Base-by-base conservation (phyloP, 1,140 invertebrate species). In the Papilio polyxenes region DNA sequence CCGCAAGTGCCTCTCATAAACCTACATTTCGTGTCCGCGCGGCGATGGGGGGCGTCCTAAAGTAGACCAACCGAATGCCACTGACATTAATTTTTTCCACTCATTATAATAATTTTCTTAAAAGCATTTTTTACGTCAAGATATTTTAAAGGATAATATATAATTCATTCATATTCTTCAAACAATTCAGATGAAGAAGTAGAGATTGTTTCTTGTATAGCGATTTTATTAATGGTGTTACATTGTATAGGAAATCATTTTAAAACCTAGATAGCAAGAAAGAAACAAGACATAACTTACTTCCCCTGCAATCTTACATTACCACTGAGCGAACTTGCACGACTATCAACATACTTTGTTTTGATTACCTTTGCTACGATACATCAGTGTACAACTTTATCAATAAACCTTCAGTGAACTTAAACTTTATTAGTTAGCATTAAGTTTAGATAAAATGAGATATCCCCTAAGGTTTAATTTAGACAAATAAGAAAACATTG, bases 1-100 rank as follows among this genome's bases (percentile, higher is more conserved):
- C 65, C 65, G 31, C 65, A 72, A 72, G 65, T 72, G 65, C 65
- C 65, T 72, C 65, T 37, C 65, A 15, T 72, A 72, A 72, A 40
- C 65, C 65, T 72, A 72, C 65, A 15, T 72, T 40, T 40, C 5
- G 65, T 13, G 65, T 31, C 65, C 65, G 65, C 65, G 65, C 65
- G 10, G 23, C 31, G 31, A 72, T 65, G 62, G 62, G 31, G 65
- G 31, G 65, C 31, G 31, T 72, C 65, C 65, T 72, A 72, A 72
- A 72, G 65, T 37, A 72, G 65, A 8, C 65, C 62, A 23, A 65
- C 20, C 13, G 65, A 72, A 72, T 72, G 31, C 65, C 65, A 72
- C 13, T 23, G 65, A 31, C 31, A 37, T 31, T 59, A 15, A 17
- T 1, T 65, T 72, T 69, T 72, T 72, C 65, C 65, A 72, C 31